A percentile compares a stretch with the other conserved stretches of the same genome.
These are phyloP conservation scores for Campoplex nolae DNA, from an alignment of 2,888 invertebrate genomes.

Conservation along the genomic window DNA sequence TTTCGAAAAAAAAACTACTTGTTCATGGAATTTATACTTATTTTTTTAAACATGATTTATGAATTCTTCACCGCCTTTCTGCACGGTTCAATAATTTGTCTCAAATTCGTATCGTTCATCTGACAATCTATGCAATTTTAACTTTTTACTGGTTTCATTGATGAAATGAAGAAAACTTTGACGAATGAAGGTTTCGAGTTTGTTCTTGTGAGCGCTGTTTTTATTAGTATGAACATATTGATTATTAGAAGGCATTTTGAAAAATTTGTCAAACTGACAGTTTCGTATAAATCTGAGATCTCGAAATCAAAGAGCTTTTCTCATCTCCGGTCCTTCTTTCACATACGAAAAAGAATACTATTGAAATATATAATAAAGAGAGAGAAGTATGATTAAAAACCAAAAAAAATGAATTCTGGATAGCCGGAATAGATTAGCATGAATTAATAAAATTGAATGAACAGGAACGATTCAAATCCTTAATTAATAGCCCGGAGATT, in stretches of 20 bases:
- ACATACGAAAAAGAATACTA: not conserved
- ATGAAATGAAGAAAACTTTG: not conserved
- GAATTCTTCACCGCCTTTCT: not conserved
- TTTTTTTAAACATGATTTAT: too few relatives aligned
- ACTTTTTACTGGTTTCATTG: not conserved
- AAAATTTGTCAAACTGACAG: slow-evolving; percentile 12
- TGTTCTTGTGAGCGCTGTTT: not conserved
- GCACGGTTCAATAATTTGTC: too few relatives aligned
- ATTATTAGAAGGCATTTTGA: not conserved
- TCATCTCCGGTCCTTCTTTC: not conserved
- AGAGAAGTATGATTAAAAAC: not conserved
- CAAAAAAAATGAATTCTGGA: not conserved
- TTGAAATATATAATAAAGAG: slow-evolving; percentile 4
- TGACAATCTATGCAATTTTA: too few relatives aligned
- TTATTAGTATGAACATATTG: not conserved
- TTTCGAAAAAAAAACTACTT: too few relatives aligned
- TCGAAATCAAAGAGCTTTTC: not conserved
- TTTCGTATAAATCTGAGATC: slow-evolving; percentile 2
- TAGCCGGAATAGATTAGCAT: slow-evolving; percentile 43
- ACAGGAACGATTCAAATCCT: slow-evolving; percentile 22
- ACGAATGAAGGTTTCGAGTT: not conserved
- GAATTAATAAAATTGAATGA: slow-evolving; percentile 58
- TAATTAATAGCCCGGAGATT: slow-evolving; percentile 46
- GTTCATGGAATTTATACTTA: too few relatives aligned
- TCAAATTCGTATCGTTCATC: too few relatives aligned